These are phyloP conservation scores for Propithecus perrieri DNA, from an alignment of 2,797 vertebrate species.

Conservation along the genomic window DNA sequence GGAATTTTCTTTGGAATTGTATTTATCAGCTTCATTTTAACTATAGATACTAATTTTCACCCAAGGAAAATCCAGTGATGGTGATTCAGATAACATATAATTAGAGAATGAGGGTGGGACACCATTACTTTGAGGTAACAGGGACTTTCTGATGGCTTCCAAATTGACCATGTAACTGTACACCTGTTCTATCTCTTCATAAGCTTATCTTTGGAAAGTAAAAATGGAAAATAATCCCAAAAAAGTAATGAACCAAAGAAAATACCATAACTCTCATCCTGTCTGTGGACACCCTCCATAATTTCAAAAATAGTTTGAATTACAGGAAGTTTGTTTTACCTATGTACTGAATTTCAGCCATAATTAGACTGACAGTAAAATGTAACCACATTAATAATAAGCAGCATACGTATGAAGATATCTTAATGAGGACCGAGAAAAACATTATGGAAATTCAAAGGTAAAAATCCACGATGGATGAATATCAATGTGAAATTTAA, in stretches of 20 bases:
- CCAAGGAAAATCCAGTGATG: not conserved
- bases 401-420: slow-evolving; percentile 58
- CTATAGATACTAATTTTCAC: not conserved
- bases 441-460: slow-evolving; percentile 76
- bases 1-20: not conserved
- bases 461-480: slow-evolving; percentile 59
- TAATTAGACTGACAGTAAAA: slow-evolving; percentile 57
- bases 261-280: not conserved
- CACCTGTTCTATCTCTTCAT: not conserved
- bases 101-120: not conserved
- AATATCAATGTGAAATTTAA: slow-evolving; percentile 78
- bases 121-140: not conserved
- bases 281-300: not conserved
- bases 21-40: not conserved
- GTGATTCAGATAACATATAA: not conserved
- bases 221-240: not conserved
- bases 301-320: slow-evolving; percentile 10
- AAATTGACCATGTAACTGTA: not conserved
- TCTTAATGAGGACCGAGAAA: slow-evolving; percentile 66
- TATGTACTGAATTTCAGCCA: not conserved
- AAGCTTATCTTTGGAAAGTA: not conserved
- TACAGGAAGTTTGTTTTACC: not conserved
- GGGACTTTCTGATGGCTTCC: not conserved
- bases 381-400: slow-evolving; percentile 52
- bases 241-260: not conserved